Evolutionary conservation across 2,888 invertebrate genomes (phyloP), one percentile per base, ranked within the genome.

Genomic region (Lissocephala sabroskyi): DNA sequence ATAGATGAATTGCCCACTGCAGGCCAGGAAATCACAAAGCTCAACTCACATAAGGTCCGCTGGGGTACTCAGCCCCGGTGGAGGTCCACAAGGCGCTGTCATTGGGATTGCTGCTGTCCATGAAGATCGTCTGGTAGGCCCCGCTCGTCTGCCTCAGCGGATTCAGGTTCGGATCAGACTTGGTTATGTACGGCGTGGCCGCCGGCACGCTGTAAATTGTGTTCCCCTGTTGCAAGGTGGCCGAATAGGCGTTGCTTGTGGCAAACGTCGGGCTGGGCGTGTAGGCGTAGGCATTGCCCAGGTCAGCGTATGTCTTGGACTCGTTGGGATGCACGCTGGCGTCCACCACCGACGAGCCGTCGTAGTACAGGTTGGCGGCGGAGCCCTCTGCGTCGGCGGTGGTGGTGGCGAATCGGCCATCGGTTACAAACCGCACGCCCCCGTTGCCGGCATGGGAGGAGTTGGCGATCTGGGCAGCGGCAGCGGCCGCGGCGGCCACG

Each of bases 271-370:
- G 64, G 16, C 71, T 71, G 19, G 78, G 56, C 17, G 78, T 61
- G 47, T 79, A 83, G 39, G 77, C 32, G 19, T 82, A 82, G 17
- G 80, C 74, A 26, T 71, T 78, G 3, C 84, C 84, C 50, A 84
- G 52, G 53, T 84, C 84, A 9, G 84, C 84, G 45, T 83, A 84
- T 0, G 84, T 84, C 57, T 84, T 84, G 1, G 74, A 55, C 59
- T 84, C 84, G 39, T 76, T 79, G 5, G 62, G 52, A 53, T 81
- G 80, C 1, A 70, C 59, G 7, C 59, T 74, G 32, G 79, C 68
- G 41, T 84, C 84, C 2, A 79, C 74, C 4, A 80, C 75, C 1
- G 74, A 46, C 1, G 74, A 46, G 0, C 63, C 47, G 13, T 83
- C 82, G 41, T 79, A 83, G 52, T 79, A 82, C 10, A 64, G 19